Evolutionary conservation across 2,888 invertebrate genomes (phyloP).

Genomic region (Smittia aterrima): DNA sequence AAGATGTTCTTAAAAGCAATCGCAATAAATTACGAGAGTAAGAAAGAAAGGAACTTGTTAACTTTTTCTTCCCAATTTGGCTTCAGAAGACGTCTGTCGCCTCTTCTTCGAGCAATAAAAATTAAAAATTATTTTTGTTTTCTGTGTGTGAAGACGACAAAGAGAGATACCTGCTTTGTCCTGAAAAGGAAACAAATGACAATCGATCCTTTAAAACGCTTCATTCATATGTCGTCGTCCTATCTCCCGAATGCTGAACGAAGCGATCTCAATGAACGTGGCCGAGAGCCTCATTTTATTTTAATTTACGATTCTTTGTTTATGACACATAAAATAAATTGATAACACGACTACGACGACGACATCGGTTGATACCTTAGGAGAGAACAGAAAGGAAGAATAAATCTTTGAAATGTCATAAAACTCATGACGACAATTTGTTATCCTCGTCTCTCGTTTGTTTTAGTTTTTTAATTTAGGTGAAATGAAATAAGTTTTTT

Average conservation of each 20-base stretch:
- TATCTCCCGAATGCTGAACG: background rate
- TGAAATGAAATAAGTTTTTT: background rate
- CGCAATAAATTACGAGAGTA: slow-evolving; percentile 33
- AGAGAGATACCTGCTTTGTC: slow-evolving; percentile 17
- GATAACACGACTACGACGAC: slow-evolving; percentile 22
- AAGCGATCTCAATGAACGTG: background rate
- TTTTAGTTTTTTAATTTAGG: background rate
- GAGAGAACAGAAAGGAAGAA: slow-evolving; percentile 28
- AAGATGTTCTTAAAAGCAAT: slow-evolving; percentile 9
- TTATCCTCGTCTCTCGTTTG: slow-evolving; percentile 18
- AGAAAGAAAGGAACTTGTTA: slow-evolving; percentile 33
- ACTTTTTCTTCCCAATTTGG: slow-evolving; percentile 2
- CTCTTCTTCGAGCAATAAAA: slow-evolving; percentile 25
- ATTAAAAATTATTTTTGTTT: slow-evolving; percentile 40
- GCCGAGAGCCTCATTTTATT: slow-evolving; percentile 14
- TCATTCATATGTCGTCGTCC: background rate
- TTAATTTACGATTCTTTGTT: slow-evolving; percentile 35
- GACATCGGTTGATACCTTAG: background rate
- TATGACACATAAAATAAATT: slow-evolving; percentile 41
- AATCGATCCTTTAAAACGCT: slow-evolving; percentile 26
- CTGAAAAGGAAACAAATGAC: background rate
- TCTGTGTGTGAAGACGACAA: background rate
- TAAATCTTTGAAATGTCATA: slow-evolving; percentile 37
- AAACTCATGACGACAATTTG: slow-evolving; percentile 27
- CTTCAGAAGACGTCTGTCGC: slow-evolving; percentile 34